These are phyloP conservation scores for Sarotherodon lohbergeri DNA, from an alignment of 2,113 vertebrate genomes.

Conservation along the genomic window DNA sequence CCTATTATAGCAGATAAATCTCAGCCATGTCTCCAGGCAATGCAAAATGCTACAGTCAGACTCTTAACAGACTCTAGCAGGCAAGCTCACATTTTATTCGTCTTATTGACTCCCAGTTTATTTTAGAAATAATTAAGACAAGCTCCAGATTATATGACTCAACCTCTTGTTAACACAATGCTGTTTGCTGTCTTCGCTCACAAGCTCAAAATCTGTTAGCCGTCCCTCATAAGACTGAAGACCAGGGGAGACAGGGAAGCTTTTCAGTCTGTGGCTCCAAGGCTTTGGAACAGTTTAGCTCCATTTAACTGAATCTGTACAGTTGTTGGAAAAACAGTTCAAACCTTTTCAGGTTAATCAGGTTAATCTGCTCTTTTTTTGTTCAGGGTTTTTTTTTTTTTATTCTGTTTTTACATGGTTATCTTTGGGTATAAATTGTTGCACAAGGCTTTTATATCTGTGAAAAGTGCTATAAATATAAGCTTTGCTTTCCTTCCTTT, in stretches of 20 bases:
- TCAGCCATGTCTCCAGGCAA: background rate
- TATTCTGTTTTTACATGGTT: background rate
- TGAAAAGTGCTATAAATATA: background rate
- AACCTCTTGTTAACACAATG: background rate
- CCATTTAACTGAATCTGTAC: background rate
- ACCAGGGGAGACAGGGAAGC: rapidly evolving
- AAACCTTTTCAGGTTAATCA: background rate
- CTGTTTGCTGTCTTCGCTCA: background rate
- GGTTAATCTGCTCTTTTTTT: background rate
- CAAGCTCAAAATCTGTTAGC: background rate
- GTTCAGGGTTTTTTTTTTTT: background rate
- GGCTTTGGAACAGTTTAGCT: background rate
- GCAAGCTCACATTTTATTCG: background rate
- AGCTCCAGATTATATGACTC: background rate
- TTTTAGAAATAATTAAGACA: background rate
- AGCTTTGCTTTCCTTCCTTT: background rate
- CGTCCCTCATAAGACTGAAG: background rate
- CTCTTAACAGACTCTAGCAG: background rate
- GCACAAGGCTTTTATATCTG: background rate
- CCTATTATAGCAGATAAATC: background rate
- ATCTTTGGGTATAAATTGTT: background rate
- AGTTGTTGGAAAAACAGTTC: background rate
- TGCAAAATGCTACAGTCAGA: background rate
- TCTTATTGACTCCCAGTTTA: background rate
- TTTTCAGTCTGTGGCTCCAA: background rate